Conservation (phyloP, 1,140 invertebrate species). For the Rhopalosiphum maidis region DNA sequence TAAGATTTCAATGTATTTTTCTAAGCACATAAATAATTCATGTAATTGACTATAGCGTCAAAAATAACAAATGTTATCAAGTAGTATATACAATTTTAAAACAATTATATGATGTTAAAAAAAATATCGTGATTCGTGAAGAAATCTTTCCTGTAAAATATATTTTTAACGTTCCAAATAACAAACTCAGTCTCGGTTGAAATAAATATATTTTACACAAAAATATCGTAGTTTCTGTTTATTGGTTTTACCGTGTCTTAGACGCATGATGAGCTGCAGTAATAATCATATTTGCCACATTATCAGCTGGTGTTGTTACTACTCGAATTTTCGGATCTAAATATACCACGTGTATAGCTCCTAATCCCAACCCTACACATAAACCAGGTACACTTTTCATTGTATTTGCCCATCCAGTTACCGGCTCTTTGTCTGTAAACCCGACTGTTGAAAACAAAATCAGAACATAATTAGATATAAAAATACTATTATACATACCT, state of each 20-base stretch:
- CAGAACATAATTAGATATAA: neutral
- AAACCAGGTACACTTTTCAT: slow-evolving; percentile 32
- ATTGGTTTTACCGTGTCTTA: slow-evolving; percentile 6
- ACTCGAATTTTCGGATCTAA: neutral
- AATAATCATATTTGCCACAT: slow-evolving; percentile 43
- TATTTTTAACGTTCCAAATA: neutral
- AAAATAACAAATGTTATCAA: neutral
- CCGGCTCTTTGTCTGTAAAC: slow-evolving; percentile 5
- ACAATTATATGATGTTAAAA: neutral
- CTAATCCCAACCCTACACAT: neutral
- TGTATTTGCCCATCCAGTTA: neutral
- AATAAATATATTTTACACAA: neutral
- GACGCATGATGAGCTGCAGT: slow-evolving; percentile 4
- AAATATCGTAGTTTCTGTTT: neutral
- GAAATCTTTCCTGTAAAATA: neutral
- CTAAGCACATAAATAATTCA: too few species aligned
- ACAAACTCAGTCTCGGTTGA: neutral
- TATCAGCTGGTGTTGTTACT: neutral
- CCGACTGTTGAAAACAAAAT: neutral
- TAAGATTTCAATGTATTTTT: too few species aligned
- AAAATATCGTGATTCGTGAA: neutral
- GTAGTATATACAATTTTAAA: neutral
- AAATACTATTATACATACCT: too few species aligned
- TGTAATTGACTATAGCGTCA: neutral
- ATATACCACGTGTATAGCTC: neutral